phyloP scores from a whole-genome alignment of 2,113 vertebrate species.

The Eptesicus fuscus region DNA sequence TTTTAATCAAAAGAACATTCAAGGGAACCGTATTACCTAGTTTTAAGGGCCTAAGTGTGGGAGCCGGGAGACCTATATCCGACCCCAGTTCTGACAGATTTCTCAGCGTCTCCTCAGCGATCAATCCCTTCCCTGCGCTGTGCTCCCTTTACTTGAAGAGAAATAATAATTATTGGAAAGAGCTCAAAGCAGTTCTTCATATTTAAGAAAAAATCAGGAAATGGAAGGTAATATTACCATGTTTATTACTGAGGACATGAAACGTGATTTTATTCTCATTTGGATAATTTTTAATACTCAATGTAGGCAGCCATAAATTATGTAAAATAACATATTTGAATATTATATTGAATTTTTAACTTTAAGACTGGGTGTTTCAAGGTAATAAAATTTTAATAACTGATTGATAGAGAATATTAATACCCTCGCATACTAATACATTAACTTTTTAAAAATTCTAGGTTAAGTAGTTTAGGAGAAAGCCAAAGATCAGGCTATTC shows the following conservation, averaged over 20 bases:
- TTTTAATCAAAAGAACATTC: background rate
- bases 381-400: background rate
- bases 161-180: background rate
- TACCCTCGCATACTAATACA: background rate
- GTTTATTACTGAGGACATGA: constrained; percentile 3
- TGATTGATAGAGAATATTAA: background rate
- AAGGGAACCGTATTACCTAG: background rate
- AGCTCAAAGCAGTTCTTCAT: background rate
- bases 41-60: background rate
- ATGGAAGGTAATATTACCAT: background rate
- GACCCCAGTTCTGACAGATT: background rate
- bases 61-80: background rate
- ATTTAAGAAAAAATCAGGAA: background rate
- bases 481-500: background rate
- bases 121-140: background rate
- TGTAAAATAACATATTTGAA: background rate
- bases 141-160: background rate
- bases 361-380: background rate
- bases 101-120: background rate
- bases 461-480: background rate
- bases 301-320: background rate
- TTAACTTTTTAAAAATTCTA: background rate
- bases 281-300: background rate
- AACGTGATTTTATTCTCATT: constrained; percentile 23
- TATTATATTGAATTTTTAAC: background rate